A percentile compares a stretch with the other conserved stretches of the same genome.
Evolutionary conservation across 2,797 vertebrate genomes (phyloP).

Genomic region (Myiotriccus ornatus): DNA sequence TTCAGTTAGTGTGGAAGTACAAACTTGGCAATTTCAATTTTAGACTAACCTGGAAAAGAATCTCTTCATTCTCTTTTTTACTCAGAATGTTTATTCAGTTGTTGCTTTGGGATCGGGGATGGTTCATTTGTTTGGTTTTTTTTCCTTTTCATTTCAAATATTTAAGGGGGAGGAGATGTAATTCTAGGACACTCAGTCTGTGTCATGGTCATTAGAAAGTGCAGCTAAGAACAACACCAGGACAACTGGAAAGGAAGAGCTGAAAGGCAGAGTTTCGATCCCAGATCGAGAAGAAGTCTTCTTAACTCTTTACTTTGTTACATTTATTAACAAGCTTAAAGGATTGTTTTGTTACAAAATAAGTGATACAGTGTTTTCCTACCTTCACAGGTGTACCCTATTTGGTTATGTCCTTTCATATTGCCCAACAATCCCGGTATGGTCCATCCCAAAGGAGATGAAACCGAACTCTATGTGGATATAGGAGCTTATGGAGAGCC

Average conservation of each 20-base stretch:
- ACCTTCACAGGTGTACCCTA: constrained; percentile 88
- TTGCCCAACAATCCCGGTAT: constrained; percentile 90
- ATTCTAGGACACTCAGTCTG: background rate
- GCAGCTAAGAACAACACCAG: background rate
- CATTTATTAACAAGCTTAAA: background rate
- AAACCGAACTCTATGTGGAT: constrained; percentile 91
- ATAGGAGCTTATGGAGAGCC: constrained; percentile 96
- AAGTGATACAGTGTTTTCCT: background rate
- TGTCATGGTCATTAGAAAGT: background rate
- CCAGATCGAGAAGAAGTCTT: background rate
- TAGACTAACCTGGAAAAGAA: background rate
- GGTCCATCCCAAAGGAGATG: constrained; percentile 91
- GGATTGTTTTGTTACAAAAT: background rate
- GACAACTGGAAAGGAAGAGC: background rate
- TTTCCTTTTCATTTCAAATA: background rate
- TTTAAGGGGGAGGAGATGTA: background rate
- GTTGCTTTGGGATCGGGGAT: background rate
- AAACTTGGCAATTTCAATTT: background rate
- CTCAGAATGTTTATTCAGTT: background rate
- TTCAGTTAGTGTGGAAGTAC: background rate
- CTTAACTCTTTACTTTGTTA: background rate
- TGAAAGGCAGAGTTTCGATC: background rate
- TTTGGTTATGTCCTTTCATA: constrained; percentile 96
- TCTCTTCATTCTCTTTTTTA: background rate
- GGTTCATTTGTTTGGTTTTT: background rate